These are phyloP conservation scores for Hyles euphorbiae DNA, from an alignment of 1,140 invertebrate species.

Conservation along the genomic window DNA sequence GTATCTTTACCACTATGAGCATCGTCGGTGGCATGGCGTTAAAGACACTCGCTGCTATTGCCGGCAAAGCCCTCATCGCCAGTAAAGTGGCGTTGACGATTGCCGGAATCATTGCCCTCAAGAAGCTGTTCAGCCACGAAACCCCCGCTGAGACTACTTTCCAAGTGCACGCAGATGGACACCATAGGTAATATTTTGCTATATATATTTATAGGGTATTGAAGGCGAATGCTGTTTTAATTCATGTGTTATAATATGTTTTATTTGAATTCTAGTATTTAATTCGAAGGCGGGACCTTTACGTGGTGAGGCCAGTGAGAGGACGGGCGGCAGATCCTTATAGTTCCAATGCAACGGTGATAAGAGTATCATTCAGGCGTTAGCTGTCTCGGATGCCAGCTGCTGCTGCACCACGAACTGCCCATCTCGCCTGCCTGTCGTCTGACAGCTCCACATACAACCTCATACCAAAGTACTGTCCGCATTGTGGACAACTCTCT, in stretches of 20 bases:
- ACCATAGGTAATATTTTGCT: conserved; percentile 73
- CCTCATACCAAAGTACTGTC: conserved; percentile 51
- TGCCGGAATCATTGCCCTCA: conserved; percentile 81
- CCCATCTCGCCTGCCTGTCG: conserved; percentile 59
- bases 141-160: conserved; percentile 77
- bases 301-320: conserved; percentile 77
- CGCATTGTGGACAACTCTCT: conserved; percentile 42
- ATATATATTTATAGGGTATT: too few species aligned
- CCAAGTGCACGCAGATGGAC: conserved; percentile 80
- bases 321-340: conserved; percentile 73
- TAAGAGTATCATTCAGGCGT: conserved; percentile 69
- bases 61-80: conserved; percentile 81
- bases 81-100: conserved; percentile 82
- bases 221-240: not conserved
- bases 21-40: conserved; percentile 76
- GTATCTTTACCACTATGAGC: conserved; percentile 79
- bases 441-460: conserved; percentile 32
- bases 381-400: too few species aligned
- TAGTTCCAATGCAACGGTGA: conserved; percentile 76
- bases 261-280: conserved; percentile 69
- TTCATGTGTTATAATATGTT: conserved; percentile 14
- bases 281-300: conserved; percentile 76
- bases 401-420: too few species aligned
- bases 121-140: conserved; percentile 81
- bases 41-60: conserved; percentile 80